Evolutionary conservation across 2,888 invertebrate species (phyloP), one percentile per base, ranked within the genome.

Genomic region (Nudaria mundana): DNA sequence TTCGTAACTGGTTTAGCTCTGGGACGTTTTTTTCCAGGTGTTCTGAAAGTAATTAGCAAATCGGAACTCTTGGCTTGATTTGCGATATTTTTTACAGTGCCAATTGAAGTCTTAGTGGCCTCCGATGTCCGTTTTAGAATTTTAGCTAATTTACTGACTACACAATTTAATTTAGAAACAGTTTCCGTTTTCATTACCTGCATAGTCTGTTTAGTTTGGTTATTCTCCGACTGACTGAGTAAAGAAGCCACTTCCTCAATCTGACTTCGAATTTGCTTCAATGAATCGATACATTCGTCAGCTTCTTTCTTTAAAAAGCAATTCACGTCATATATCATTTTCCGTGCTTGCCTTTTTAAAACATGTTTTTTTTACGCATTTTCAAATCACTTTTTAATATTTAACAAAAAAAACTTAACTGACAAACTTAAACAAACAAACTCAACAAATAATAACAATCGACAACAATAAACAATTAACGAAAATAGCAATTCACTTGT

Each of bases 301-400:
- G 30, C n/a, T 34, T 40, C 37, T 45, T 40, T 37, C 15, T 38
- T 40, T 10, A 24, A 8, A 30, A 30, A 40, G 24, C 34, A 29
- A 25, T 33, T 8, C 15, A 38, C 38, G 16, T 28, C 28, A 28
- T 32, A 28, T n/a, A 38, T 25, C 14, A 37, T 37, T 37, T 23
- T 28, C 20, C 32, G n/a, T 10, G 31, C 18, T 8, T 38, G 26
- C 11, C 32, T 18, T 12, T 14, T 15, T 32, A 33, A n/a, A 26
- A 32, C 10, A 18, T n/a, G n/a, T n/a, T n/a, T n/a, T n/a, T n/a
- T n/a, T n/a, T n/a, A n/a, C n/a, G n/a, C n/a, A n/a, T n/a, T n/a
- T n/a, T n/a, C n/a, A n/a, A n/a, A n/a, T n/a, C n/a, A n/a, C n/a
- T n/a, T n/a, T n/a, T n/a, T n/a, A n/a, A n/a, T n/a, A n/a, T n/a